Evolutionary conservation across 2,888 invertebrate genomes (phyloP), one percentile per base, ranked within the genome.

Genomic region (Ceratothoa steindachneri): DNA sequence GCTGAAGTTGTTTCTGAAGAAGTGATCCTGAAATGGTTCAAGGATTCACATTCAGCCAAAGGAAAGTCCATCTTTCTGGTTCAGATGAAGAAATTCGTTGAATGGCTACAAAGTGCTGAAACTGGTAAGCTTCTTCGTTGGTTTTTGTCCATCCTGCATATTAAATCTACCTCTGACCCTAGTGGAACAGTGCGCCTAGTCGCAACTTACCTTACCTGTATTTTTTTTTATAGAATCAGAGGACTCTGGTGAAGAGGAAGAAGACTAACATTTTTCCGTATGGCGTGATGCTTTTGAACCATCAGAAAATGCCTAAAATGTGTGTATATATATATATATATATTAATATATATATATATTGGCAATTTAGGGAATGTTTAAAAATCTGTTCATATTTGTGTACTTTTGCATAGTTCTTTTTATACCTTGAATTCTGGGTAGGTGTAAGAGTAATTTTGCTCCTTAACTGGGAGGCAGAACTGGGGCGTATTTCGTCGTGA

Each of bases 11-110:
- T 97, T 81, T 93, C 94, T 30, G 97, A 97, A 87, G 96, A 95
- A 87, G 91, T 92, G 81, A 95, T 97, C 84, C 87, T 97, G 83
- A 94, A 93, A 86, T 97, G 97, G 97, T 97, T 93, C 87, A 93
- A 93, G 85, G 95, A 95, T 82, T 90, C 92, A 81, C 95, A 94
- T 87, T 93, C 93, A 81, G 87, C 89, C 82, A 97, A 97, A 87
- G 97, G 97, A 82, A 97, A 97, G 88, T 91, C 94, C 89, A 93
- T 96, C 88, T 97, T 97, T 88, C 90, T 97, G 82, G 96, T 96
- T 84, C 97, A 97, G 88, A 97, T 96, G 94, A 95, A 94, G 87
- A 93, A 93, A 87, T 97, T 97, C 84, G 90, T 97, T 71, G 97
- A 97, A 86, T 97, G 97, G 97, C 88, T 97, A 81, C 93, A 97